These are phyloP conservation scores for Nothoprocta pentlandii DNA, from an alignment of 2,113 vertebrate genomes.

Conservation along the genomic window DNA sequence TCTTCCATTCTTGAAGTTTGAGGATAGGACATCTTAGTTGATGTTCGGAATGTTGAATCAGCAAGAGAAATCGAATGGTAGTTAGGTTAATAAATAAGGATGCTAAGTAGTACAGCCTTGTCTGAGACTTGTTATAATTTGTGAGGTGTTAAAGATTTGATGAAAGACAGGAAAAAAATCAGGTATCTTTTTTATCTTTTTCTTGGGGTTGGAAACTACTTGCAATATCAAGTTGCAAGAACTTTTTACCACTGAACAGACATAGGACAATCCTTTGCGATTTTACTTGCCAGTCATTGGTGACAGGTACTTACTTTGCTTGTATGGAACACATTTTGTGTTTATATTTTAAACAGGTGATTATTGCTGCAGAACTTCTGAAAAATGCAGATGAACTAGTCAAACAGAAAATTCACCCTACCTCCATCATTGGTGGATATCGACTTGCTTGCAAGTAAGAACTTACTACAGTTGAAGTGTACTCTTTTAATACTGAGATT, in stretches of 20 bases:
- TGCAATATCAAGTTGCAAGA: not conserved
- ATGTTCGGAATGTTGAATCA: not conserved
- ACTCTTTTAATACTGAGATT: not conserved
- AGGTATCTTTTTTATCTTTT: not conserved
- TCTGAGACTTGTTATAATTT: not conserved
- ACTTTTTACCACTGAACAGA: not conserved
- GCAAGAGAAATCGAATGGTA: not conserved
- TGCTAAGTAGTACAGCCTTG: not conserved
- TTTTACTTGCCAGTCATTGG: not conserved
- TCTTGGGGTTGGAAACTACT: not conserved
- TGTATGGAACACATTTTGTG: not conserved
- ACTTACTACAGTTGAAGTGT: not conserved
- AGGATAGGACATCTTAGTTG: not conserved
- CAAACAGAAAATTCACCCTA: slow-evolving; percentile 98
- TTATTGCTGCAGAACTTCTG: slow-evolving; percentile 95
- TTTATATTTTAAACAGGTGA: slow-evolving; percentile 83
- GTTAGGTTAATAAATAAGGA: not conserved
- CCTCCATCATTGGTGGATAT: slow-evolving; percentile 97
- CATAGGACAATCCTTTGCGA: not conserved
- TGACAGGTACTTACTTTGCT: not conserved
- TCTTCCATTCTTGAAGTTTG: not conserved
- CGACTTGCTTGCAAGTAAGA: slow-evolving; percentile 99
- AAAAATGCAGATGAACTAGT: slow-evolving; percentile 98
- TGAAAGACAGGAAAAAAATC: not conserved
- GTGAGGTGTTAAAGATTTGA: not conserved